These are phyloP conservation scores for Autographa gamma DNA, from an alignment of 2,888 invertebrate genomes.

Conservation along the genomic window DNA sequence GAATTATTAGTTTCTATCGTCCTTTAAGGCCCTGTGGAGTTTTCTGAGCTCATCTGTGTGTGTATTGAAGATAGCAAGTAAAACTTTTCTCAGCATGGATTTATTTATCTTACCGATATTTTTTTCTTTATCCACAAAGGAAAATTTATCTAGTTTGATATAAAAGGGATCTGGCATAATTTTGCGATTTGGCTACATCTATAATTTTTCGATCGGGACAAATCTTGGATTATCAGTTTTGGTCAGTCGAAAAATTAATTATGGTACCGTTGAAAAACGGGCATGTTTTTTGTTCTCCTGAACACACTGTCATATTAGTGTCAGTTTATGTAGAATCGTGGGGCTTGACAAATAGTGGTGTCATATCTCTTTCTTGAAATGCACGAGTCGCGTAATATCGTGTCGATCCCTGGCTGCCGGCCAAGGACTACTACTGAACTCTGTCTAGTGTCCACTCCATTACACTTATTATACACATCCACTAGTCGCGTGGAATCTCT, in stretches of 20 bases:
- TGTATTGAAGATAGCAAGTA: slow-evolving; percentile 30
- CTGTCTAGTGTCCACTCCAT: slow-evolving; percentile 62
- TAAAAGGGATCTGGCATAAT: slow-evolving; percentile 20
- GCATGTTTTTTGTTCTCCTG: slow-evolving; percentile 37
- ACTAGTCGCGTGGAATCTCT: slow-evolving; percentile 14
- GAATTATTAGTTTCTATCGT: slow-evolving; percentile 46
- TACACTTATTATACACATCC: slow-evolving; percentile 53
- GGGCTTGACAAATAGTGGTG: slow-evolving; percentile 57
- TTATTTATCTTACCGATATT: slow-evolving; percentile 29
- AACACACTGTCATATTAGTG: slow-evolving; percentile 63
- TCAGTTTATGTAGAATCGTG: slow-evolving; percentile 62
- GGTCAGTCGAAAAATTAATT: slow-evolving; percentile 39
- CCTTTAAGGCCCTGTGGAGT: slow-evolving; percentile 18
- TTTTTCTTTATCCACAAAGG: neutral
- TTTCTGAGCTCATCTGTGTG: slow-evolving; percentile 13
- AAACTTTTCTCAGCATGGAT: slow-evolving; percentile 25
- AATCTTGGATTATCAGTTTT: neutral
- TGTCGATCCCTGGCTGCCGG: slow-evolving; percentile 68
- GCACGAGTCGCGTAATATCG: slow-evolving; percentile 64
- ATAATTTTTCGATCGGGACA: too few species aligned
- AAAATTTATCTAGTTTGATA: slow-evolving; percentile 21
- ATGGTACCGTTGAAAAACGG: slow-evolving; percentile 32
- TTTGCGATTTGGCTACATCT: slow-evolving; percentile 19
- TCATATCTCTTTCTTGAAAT: slow-evolving; percentile 63
- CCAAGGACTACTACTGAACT: slow-evolving; percentile 67